Evolutionary conservation across 2,113 vertebrate genomes (phyloP).

Genomic region (Salvelinus alpinus): DNA sequence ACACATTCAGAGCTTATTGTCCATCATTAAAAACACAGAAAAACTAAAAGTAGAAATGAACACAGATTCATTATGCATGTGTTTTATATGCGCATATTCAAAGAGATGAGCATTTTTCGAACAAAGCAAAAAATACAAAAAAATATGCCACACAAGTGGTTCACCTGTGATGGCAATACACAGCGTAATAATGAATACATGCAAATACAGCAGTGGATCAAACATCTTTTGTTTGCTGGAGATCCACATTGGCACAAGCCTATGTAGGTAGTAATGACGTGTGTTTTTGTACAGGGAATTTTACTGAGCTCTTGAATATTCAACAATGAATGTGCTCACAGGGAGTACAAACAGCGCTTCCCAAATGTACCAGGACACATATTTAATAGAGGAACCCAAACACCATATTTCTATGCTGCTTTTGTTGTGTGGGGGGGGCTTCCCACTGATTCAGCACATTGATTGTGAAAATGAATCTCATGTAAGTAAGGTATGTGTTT

Average conservation of each 20-base stretch:
- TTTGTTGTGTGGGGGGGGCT: not conserved
- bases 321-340: constrained; percentile 41
- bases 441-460: not conserved
- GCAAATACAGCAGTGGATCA: constrained; percentile 60
- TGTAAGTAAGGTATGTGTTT: no score
- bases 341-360: constrained; percentile 17
- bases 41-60: constrained; percentile 40
- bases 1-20: constrained; percentile 21
- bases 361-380: not conserved
- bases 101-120: constrained; percentile 52
- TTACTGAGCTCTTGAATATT: constrained; percentile 40
- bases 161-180: constrained; percentile 34
- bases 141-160: constrained; percentile 30
- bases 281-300: constrained; percentile 7
- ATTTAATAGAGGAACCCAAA: not conserved
- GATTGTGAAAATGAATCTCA: no score
- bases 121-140: constrained; percentile 32
- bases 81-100: constrained; percentile 68
- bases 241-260: constrained; percentile 46
- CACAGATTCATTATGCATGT: constrained; percentile 37
- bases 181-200: constrained; percentile 61
- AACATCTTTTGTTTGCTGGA: constrained; percentile 56
- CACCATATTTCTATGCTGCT: not conserved
- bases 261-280: constrained; percentile 32
- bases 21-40: constrained; percentile 55